A percentile compares a stretch with the other conserved stretches of the same genome.
phyloP scores from a whole-genome alignment of 2,113 vertebrate genomes.

The Scytalopus superciliaris region DNA sequence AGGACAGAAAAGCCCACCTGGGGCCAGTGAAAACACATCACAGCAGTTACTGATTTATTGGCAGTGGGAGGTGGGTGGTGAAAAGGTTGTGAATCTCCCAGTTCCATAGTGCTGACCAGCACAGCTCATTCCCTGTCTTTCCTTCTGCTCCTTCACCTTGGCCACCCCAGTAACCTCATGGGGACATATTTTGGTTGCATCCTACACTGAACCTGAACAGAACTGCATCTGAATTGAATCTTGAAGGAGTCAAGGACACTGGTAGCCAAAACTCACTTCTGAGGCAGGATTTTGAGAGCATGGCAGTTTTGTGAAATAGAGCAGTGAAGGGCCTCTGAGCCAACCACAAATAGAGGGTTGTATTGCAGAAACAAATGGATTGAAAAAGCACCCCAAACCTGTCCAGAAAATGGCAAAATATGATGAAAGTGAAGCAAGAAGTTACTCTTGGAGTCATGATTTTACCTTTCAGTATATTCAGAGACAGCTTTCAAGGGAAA shows the following conservation, averaged over 20 bases:
- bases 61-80: neutral
- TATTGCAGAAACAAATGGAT: neutral
- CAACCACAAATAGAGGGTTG: rapidly evolving
- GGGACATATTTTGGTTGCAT: neutral
- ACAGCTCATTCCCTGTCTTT: neutral
- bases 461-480: neutral
- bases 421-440: neutral
- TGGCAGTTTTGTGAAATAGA: neutral
- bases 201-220: neutral
- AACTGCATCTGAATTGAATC: neutral
- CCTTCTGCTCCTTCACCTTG: neutral
- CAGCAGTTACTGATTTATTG: neutral
- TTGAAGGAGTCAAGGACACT: neutral
- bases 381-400: neutral
- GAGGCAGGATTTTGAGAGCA: neutral
- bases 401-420: neutral
- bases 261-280: neutral
- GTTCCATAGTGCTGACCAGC: neutral
- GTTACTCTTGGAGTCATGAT: neutral
- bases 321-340: neutral
- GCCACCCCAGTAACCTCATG: neutral
- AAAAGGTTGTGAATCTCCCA: neutral
- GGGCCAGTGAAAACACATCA: neutral
- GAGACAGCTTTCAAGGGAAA: neutral
- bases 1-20: neutral